phyloP scores from a whole-genome alignment of 2,888 invertebrate genomes.

The Tanypteryx hageni region DNA sequence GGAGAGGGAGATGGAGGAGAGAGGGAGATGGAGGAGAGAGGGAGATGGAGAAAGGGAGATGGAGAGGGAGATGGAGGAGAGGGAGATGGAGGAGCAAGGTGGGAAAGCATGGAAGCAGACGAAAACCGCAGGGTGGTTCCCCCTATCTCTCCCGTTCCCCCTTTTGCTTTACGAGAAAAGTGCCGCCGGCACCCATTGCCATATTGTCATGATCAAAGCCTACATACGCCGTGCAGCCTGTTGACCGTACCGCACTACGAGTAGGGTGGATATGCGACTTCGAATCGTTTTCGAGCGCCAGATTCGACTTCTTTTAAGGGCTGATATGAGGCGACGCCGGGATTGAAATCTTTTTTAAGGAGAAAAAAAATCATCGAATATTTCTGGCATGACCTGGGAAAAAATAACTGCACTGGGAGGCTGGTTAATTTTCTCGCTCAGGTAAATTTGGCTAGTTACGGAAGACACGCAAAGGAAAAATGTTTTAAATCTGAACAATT shows the following conservation, averaged over 20 bases:
- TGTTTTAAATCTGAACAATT: no score
- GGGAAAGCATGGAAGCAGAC: neutral
- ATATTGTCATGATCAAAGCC: neutral
- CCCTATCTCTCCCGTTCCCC: neutral
- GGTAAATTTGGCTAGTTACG: no score
- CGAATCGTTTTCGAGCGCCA: neutral
- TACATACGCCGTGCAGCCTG: neutral
- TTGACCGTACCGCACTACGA: neutral
- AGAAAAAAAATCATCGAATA: no score
- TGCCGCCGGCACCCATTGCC: conserved; percentile 1
- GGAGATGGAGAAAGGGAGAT: neutral
- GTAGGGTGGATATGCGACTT: neutral
- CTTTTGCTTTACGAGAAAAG: neutral
- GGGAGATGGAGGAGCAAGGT: neutral
- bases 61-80: neutral
- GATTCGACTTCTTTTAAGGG: neutral
- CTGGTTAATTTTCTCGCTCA: no score
- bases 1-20: neutral
- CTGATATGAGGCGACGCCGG: no score
- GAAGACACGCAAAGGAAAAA: no score
- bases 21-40: neutral
- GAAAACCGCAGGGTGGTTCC: conserved; percentile 26
- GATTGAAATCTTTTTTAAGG: no score
- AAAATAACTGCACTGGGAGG: neutral
- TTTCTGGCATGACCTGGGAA: neutral